Percentiles rank a stretch among this genome's conserved stretches.
These are phyloP conservation scores for Rotaria magnacalcarata DNA, from an alignment of 2,888 invertebrate genomes.

Conservation along the genomic window DNA sequence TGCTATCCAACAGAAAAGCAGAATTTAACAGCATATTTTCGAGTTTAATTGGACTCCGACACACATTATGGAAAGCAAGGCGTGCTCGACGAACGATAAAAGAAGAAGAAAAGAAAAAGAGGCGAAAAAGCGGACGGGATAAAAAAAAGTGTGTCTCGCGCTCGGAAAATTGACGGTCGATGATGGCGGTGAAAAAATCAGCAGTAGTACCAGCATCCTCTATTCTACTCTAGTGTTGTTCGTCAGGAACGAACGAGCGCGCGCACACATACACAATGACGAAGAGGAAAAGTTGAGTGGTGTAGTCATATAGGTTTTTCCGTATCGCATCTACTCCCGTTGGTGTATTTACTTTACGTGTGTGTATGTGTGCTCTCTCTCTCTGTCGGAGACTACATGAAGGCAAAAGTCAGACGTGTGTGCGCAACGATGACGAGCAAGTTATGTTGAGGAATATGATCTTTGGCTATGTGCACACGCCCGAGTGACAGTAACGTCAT, in stretches of 20 bases:
- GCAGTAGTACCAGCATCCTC: neutral
- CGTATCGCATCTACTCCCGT: conserved; percentile 21
- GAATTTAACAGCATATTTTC: conserved; percentile 20
- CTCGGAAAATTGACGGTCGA: conserved; percentile 11
- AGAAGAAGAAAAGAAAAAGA: neutral
- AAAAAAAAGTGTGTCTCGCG: conserved; percentile 20
- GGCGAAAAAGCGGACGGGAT: conserved; percentile 27
- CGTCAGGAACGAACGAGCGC: conserved; percentile 12
- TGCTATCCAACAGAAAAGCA: neutral
- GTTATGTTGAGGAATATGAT: conserved; percentile 25
- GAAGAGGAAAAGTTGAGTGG: conserved; percentile 22
- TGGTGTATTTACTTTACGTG: conserved; percentile 26
- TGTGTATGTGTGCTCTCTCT: neutral
- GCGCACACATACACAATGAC: conserved; percentile 17
- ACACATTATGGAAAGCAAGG: conserved; percentile 31
- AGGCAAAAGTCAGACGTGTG: conserved; percentile 19
- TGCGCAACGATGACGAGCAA: conserved; percentile 26
- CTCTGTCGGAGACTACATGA: conserved; percentile 17
- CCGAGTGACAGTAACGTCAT: neutral
- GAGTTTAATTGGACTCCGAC: conserved; percentile 16
- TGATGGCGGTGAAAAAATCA: conserved; percentile 10
- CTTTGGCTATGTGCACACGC: neutral
- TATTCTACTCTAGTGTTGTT: conserved; percentile 13
- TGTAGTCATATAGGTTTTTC: conserved; percentile 25
- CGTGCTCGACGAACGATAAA: conserved; percentile 21